A percentile compares a stretch with the other conserved stretches of the same genome.
Conservation (phyloP, 2,888 invertebrate genomes). For the Parnassius mnemosyne region DNA sequence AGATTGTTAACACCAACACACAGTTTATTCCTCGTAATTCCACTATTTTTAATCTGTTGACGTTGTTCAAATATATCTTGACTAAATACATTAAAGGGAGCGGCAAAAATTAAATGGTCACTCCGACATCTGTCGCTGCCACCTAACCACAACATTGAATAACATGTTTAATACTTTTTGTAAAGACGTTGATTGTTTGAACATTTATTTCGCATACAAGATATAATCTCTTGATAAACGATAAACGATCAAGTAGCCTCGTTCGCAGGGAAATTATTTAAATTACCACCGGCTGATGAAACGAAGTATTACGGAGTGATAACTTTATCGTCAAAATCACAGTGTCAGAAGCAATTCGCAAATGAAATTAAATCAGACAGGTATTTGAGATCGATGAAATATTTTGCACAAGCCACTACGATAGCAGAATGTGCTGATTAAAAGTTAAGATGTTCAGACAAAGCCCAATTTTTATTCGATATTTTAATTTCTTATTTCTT, state of each 20-base stretch:
- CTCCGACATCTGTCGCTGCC: no score
- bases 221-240: slow-evolving; percentile 23
- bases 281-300: slow-evolving; percentile 27
- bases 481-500: no score
- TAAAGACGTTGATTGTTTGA: slow-evolving; percentile 1
- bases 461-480: no score
- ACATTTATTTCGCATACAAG: slow-evolving; percentile 23
- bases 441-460: slow-evolving; percentile 8
- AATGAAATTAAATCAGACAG: slow-evolving; percentile 27
- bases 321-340: slow-evolving; percentile 29
- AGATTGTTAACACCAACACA: no score
- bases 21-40: no score
- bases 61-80: no score
- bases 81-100: no score
- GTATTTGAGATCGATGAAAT: slow-evolving; percentile 25
- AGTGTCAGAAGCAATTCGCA: slow-evolving; percentile 22
- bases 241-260: slow-evolving; percentile 23
- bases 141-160: no score
- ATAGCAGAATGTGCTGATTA: slow-evolving; percentile 25
- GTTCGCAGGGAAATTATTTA: slow-evolving; percentile 25
- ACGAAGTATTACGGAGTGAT: slow-evolving; percentile 25
- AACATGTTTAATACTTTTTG: no score
- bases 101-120: no score
- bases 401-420: slow-evolving; percentile 20
- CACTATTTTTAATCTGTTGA: no score